These are phyloP conservation scores for Bombus superbus DNA, from an alignment of 1,140 invertebrate species.

Conservation along the genomic window DNA sequence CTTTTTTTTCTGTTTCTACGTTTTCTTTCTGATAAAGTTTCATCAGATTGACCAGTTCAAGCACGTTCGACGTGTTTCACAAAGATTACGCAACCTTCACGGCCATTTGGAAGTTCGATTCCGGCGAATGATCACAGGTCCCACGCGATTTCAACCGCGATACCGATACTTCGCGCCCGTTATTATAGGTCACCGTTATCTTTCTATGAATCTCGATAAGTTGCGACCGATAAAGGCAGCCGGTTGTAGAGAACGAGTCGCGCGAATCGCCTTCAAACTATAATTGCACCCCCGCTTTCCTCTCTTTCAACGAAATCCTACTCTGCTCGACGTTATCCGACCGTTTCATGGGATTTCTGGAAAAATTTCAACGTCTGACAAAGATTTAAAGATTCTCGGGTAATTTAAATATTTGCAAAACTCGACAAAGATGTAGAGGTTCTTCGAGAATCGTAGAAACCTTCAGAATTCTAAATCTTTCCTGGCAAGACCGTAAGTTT, in stretches of 20 bases:
- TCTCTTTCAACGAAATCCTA: neutral
- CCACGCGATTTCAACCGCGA: slow-evolving; percentile 41
- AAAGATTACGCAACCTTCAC: slow-evolving; percentile 15
- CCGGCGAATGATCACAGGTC: slow-evolving; percentile 28
- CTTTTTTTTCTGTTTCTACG: neutral
- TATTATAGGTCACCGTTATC: slow-evolving; percentile 63
- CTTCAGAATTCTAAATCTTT: too few species aligned
- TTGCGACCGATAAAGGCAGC: neutral
- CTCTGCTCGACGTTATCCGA: neutral
- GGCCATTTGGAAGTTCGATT: slow-evolving; percentile 42
- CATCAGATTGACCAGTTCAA: neutral
- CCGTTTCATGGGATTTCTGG: neutral
- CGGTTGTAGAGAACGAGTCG: neutral
- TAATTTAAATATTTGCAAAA: neutral
- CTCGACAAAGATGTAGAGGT: neutral
- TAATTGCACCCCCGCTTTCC: neutral
- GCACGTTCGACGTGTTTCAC: slow-evolving; percentile 15
- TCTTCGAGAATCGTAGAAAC: neutral
- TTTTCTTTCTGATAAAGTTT: neutral
- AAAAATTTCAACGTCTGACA: neutral
- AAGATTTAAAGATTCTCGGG: neutral
- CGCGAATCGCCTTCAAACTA: neutral
- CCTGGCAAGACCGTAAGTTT: too few species aligned
- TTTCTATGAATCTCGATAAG: slow-evolving; percentile 48
- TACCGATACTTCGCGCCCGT: slow-evolving; percentile 41